A percentile compares a stretch with the other conserved stretches of the same genome.
These are phyloP conservation scores for Porites lutea DNA, from an alignment of 64 coral and sea anemone genomes.

Conservation along the genomic window DNA sequence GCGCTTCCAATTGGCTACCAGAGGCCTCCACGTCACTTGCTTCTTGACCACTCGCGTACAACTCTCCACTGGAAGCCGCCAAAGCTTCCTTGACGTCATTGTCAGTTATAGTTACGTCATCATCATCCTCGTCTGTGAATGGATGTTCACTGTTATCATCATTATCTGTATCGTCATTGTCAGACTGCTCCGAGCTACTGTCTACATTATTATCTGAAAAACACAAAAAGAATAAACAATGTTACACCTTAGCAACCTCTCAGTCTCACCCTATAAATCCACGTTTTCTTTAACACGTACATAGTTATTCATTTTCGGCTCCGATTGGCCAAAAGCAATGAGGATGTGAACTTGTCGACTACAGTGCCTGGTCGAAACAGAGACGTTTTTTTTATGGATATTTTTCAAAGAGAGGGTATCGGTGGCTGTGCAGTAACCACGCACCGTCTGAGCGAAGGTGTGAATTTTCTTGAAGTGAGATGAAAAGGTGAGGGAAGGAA, in stretches of 20 bases:
- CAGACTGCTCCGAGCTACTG: not conserved
- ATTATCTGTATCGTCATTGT: not conserved
- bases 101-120: constrained; percentile 36
- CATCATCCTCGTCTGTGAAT: not conserved
- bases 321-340: too few relatives aligned
- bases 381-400: too few relatives aligned
- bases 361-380: too few relatives aligned
- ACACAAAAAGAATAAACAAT: not conserved
- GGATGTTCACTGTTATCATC: not conserved
- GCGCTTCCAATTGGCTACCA: constrained; percentile 14
- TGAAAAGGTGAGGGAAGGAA: too few relatives aligned
- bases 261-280: too few relatives aligned
- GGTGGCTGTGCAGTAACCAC: too few relatives aligned
- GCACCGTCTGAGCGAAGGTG: too few relatives aligned
- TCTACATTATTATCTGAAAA: not conserved
- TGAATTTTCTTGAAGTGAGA: too few relatives aligned
- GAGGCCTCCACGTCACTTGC: constrained; percentile 19
- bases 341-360: too few relatives aligned
- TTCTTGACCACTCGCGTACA: constrained; percentile 4
- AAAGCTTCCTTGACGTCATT: constrained; percentile 51
- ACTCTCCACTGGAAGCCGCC: constrained; percentile 24
- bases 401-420: too few relatives aligned
- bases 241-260: not conserved
- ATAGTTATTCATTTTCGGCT: too few relatives aligned
- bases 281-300: too few relatives aligned